Conservation (phyloP, 2,888 invertebrate genomes). For the Leucophenga maculata region DNA sequence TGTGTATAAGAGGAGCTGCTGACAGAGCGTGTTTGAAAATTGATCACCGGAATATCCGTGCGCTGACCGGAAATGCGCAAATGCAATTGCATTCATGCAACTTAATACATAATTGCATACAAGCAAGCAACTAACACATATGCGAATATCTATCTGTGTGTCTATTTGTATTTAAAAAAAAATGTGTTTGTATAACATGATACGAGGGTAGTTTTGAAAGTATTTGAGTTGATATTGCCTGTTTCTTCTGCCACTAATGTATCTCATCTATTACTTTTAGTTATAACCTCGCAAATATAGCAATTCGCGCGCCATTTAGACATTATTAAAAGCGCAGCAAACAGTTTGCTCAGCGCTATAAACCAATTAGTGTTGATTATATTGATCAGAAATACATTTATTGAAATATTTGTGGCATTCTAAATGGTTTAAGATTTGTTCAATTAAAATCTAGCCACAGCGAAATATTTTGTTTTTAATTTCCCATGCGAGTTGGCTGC, state of each 20-base stretch:
- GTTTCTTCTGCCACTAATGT: no score
- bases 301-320: no score
- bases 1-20: conserved; percentile 27
- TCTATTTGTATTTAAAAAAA: not conserved
- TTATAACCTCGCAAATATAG: no score
- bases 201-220: no score
- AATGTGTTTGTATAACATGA: not conserved
- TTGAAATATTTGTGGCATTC: no score
- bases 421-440: not conserved
- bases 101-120: not conserved
- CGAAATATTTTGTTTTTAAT: not conserved
- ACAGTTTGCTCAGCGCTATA: not conserved
- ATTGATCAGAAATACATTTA: no score
- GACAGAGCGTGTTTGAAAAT: conserved; percentile 62
- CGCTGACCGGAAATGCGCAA: conserved; percentile 63
- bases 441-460: not conserved
- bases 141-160: not conserved
- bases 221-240: no score
- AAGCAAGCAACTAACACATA: not conserved
- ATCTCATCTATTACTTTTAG: no score
- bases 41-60: conserved; percentile 64
- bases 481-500: not conserved
- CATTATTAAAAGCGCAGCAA: not conserved
- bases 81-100: conserved; percentile 49
- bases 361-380: no score